Percentiles rank a stretch among this genome's conserved stretches.
These are phyloP conservation scores for Cephalopholis sonnerati DNA, from an alignment of 2,113 vertebrate genomes.

Conservation along the genomic window DNA sequence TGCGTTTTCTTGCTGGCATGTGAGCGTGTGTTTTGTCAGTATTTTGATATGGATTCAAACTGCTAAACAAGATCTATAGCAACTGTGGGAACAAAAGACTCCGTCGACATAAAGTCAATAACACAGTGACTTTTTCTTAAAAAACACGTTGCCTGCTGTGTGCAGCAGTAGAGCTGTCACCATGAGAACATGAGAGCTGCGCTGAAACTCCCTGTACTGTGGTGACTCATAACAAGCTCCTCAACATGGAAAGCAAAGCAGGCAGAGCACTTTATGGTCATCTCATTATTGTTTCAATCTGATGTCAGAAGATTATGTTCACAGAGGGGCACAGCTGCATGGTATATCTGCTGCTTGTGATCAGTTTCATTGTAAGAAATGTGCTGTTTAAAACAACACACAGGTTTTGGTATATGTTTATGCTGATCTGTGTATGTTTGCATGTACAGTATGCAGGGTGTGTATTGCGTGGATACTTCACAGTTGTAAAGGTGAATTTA, in stretches of 20 bases:
- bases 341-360: background rate
- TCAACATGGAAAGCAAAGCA: conserved; percentile 18
- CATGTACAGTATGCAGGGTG: background rate
- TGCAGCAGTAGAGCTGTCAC: conserved; percentile 28
- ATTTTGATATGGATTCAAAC: conserved; percentile 11
- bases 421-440: background rate
- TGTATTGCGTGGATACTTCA: background rate
- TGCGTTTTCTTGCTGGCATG: background rate
- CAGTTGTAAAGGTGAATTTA: background rate
- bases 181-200: conserved; percentile 18
- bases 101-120: conserved; percentile 16
- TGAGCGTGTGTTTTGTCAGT: background rate
- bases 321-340: conserved; percentile 1
- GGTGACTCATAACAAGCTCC: conserved; percentile 22
- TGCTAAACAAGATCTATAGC: conserved; percentile 18
- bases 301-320: conserved; percentile 1
- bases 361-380: background rate
- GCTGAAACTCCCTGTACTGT: background rate
- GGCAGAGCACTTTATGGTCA: conserved; percentile 1
- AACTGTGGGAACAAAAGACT: conserved; percentile 1
- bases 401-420: too few species aligned
- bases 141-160: conserved; percentile 13
- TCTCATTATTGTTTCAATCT: conserved; percentile 18
- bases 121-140: background rate
- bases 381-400: background rate